Conservation (phyloP, 1,140 invertebrate species). For the Dufourea novaeangliae region DNA sequence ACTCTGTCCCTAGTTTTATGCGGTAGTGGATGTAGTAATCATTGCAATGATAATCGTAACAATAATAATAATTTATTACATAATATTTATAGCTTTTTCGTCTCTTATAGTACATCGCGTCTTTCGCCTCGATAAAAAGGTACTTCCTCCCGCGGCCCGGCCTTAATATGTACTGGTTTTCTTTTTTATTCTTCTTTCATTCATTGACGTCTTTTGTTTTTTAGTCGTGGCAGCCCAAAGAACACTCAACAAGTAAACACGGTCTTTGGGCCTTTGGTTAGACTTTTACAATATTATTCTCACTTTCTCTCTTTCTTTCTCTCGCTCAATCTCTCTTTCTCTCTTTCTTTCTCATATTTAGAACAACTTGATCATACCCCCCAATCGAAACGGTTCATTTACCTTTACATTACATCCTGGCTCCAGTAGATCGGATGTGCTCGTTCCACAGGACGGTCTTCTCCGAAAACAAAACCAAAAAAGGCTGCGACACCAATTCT, state of each 20-base stretch:
- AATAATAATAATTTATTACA: constrained; percentile 79
- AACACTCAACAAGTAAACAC: constrained; percentile 81
- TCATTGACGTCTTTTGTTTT: constrained; percentile 64
- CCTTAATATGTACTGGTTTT: constrained; percentile 34
- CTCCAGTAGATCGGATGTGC: constrained; percentile 6
- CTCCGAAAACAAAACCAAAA: no score
- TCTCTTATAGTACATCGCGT: constrained; percentile 74
- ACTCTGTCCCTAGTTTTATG: constrained; percentile 65
- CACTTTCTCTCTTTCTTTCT: constrained; percentile 14
- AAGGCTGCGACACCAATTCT: no score
- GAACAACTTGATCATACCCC: constrained; percentile 34
- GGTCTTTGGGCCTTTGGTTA: constrained; percentile 72
- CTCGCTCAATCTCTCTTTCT: not conserved
- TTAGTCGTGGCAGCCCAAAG: constrained; percentile 74
- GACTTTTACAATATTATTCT: constrained; percentile 50
- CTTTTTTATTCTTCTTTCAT: constrained; percentile 1
- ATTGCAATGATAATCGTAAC: constrained; percentile 76
- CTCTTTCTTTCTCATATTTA: no score
- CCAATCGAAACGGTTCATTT: not conserved
- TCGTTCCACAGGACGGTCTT: constrained; percentile 58
- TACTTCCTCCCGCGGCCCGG: constrained; percentile 63
- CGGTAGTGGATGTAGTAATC: constrained; percentile 73
- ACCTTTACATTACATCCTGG: not conserved
- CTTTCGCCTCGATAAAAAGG: constrained; percentile 75
- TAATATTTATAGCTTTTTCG: constrained; percentile 75